Evolutionary conservation across 30 jellyfish, hydroid and myxozoan species (phyloP).

Genomic region (Kudoa iwatai): DNA sequence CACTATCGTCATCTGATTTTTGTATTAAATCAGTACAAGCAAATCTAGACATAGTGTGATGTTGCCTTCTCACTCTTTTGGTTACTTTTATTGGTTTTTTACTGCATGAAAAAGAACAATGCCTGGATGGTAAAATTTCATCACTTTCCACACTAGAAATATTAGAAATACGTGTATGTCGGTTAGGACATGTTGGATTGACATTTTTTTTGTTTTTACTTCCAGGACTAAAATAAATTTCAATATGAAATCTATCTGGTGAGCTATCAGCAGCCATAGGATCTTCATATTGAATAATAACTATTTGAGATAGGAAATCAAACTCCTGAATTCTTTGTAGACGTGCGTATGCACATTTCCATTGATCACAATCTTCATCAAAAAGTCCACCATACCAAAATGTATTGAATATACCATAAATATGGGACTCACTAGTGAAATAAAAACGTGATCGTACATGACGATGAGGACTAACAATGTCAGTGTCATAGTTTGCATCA

Average conservation of each 20-base stretch:
- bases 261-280: constrained; percentile 62
- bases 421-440: constrained; percentile 70
- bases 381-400: constrained; percentile 40
- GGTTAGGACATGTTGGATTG: too few relatives aligned
- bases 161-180: too few relatives aligned
- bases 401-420: constrained; percentile 31
- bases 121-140: too few relatives aligned
- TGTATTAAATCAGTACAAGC: too few relatives aligned
- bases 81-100: too few relatives aligned
- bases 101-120: too few relatives aligned
- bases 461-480: constrained; percentile 55
- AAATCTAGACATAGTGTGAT: too few relatives aligned
- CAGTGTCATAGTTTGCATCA: constrained; percentile 1
- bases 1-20: too few relatives aligned
- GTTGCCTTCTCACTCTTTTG: too few relatives aligned
- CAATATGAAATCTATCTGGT: constrained; percentile 47
- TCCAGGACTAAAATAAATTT: constrained; percentile 12
- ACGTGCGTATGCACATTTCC: constrained; percentile 27
- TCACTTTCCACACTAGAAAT: too few relatives aligned
- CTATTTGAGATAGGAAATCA: constrained; percentile 53
- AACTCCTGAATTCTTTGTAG: constrained; percentile 19
- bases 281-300: constrained; percentile 88
- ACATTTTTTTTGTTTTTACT: too few relatives aligned
- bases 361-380: constrained; percentile 16
- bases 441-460: constrained; percentile 59